Percentiles rank a stretch among this genome's conserved stretches.
These are phyloP conservation scores for Andrena hattorfiana DNA, from an alignment of 2,888 invertebrate species.

Conservation along the genomic window DNA sequence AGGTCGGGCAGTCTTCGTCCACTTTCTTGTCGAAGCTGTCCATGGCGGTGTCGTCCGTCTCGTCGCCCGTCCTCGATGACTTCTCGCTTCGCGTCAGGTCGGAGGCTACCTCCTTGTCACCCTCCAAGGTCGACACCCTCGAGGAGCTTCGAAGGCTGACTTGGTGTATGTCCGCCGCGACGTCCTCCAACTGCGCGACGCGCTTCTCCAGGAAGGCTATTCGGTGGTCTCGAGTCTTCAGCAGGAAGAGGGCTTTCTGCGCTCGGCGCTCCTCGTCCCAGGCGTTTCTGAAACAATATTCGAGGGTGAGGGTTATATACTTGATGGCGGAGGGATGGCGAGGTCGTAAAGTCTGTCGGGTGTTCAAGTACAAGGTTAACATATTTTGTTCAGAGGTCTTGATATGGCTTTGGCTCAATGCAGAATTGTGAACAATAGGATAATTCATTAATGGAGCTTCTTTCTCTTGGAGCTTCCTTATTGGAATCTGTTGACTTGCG, in stretches of 20 bases:
- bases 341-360: too few relatives aligned
- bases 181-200: conserved; percentile 63
- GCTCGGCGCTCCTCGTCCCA: conserved; percentile 71
- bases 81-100: background rate
- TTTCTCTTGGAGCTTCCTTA: too few relatives aligned
- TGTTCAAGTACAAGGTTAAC: too few relatives aligned
- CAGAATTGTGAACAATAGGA: too few relatives aligned
- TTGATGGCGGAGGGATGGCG: too few relatives aligned
- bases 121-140: background rate
- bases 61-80: background rate
- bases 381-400: too few relatives aligned
- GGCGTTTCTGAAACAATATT: conserved; percentile 65
- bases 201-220: conserved; percentile 69
- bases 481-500: too few relatives aligned
- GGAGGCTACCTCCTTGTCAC: background rate
- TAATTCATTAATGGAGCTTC: too few relatives aligned
- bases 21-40: background rate
- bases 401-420: too few relatives aligned
- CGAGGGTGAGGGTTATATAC: background rate
- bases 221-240: conserved; percentile 67
- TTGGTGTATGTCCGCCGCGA: conserved; percentile 46
- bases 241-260: conserved; percentile 66
- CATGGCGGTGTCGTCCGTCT: too few relatives aligned
- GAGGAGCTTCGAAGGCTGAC: conserved; percentile 37
- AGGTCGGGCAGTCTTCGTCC: background rate